A percentile compares a stretch with the other conserved stretches of the same genome.
Conservation (phyloP, 2,888 invertebrate genomes). For the Polietes domitor region DNA sequence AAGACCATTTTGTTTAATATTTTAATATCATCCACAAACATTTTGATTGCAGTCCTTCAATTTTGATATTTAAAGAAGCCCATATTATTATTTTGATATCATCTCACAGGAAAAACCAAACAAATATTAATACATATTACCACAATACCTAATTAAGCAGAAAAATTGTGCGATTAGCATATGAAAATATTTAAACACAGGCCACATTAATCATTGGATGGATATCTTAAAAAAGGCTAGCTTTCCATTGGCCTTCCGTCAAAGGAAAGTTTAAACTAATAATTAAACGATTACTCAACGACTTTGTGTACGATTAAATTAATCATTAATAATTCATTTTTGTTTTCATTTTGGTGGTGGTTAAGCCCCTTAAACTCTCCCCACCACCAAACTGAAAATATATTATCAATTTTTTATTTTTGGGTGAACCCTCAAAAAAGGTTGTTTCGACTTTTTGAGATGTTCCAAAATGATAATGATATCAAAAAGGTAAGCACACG, state of each 20-base stretch:
- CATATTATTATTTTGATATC: too few species aligned
- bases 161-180: constrained; percentile 40
- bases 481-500: constrained; percentile 78
- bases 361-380: constrained; percentile 38
- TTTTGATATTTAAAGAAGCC: too few species aligned
- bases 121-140: constrained; percentile 34
- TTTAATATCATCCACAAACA: too few species aligned
- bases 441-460: constrained; percentile 60
- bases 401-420: constrained; percentile 31
- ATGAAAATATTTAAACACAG: constrained; percentile 54
- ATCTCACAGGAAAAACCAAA: too few species aligned
- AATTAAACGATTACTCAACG: constrained; percentile 79
- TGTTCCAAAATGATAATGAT: constrained; percentile 75
- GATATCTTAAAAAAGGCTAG: background rate
- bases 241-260: background rate
- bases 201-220: constrained; percentile 59
- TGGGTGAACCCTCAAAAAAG: background rate
- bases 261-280: constrained; percentile 53
- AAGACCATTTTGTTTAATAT: too few species aligned
- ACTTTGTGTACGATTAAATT: constrained; percentile 71
- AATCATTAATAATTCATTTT: constrained; percentile 70
- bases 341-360: constrained; percentile 22
- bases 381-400: constrained; percentile 25
- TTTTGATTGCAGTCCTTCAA: too few species aligned
- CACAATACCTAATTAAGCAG: constrained; percentile 60